Evolutionary conservation across 2,888 invertebrate species (phyloP).

Genomic region (Geophilus truncorum): DNA sequence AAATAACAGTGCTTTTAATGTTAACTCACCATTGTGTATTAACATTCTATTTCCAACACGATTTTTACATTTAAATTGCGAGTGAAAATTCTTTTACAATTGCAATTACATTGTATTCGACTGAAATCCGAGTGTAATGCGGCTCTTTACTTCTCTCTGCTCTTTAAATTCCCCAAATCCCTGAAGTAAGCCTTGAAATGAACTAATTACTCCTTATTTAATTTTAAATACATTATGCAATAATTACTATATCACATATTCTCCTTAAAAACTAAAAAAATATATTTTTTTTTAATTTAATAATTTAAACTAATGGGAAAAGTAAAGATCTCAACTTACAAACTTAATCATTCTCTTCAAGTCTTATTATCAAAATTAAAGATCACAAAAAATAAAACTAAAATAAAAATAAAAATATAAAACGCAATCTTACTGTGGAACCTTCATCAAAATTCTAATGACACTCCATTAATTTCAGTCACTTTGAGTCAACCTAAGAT

Average conservation of each 20-base stretch:
- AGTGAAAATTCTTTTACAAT: too few species aligned
- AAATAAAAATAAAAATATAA: too few species aligned
- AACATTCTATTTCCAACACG: neutral
- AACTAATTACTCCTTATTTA: neutral
- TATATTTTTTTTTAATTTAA: too few species aligned
- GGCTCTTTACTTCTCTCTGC: neutral
- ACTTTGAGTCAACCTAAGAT: neutral
- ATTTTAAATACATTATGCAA: neutral
- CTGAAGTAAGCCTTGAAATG: neutral
- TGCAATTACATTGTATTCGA: neutral
- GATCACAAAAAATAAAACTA: too few species aligned
- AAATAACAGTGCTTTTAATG: neutral
- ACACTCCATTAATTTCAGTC: neutral
- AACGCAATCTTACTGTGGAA: too few species aligned
- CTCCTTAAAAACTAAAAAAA: too few species aligned
- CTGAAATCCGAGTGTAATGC: neutral
- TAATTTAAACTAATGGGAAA: too few species aligned
- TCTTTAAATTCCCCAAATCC: neutral
- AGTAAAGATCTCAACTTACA: too few species aligned
- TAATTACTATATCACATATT: too few species aligned
- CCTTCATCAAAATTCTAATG: neutral
- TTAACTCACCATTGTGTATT: neutral
- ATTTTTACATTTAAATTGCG: neutral
- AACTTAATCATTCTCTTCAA: too few species aligned
- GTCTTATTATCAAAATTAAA: too few species aligned